A percentile compares a stretch with the other conserved stretches of the same genome.
Conservation (phyloP, 2,888 invertebrate genomes). For the Lottia scabra region DNA sequence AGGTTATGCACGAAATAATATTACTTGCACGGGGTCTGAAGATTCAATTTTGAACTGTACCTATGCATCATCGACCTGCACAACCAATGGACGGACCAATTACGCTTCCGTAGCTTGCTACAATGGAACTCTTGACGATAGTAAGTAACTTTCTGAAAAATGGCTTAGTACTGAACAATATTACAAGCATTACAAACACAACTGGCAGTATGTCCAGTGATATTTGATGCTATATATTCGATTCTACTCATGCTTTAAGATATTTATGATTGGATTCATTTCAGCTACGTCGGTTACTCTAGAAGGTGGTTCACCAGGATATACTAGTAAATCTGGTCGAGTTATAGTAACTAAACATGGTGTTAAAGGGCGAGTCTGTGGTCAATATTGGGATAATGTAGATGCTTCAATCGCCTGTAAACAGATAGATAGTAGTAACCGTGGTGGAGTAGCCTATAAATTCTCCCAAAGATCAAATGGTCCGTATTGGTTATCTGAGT, state of each 20-base stretch:
- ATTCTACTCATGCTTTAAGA: no score
- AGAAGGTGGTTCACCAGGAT: constrained; percentile 33
- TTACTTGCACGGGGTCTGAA: constrained; percentile 47
- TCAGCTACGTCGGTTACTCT: constrained; percentile 37
- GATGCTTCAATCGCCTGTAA: constrained; percentile 19
- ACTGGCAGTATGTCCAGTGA: no score
- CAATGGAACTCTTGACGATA: constrained; percentile 41
- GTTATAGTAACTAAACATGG: constrained; percentile 79
- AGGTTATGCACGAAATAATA: constrained; percentile 42
- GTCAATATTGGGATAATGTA: neutral
- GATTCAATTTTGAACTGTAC: constrained; percentile 41
- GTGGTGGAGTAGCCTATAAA: constrained; percentile 2
- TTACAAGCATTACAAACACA: no score
- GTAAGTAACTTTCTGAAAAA: constrained; percentile 24
- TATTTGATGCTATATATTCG: no score
- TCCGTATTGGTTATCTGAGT: constrained; percentile 4
- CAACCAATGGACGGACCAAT: constrained; percentile 41
- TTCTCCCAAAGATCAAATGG: neutral
- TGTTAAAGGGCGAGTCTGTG: constrained; percentile 72
- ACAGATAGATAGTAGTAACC: neutral
- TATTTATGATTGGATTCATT: neutral
- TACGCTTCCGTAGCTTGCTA: constrained; percentile 55
- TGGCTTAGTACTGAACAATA: no score
- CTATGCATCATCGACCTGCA: constrained; percentile 38
- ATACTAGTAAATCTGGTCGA: constrained; percentile 44